These are phyloP conservation scores for Antrozous pallidus DNA, from an alignment of 2,797 vertebrate genomes.

Conservation along the genomic window DNA sequence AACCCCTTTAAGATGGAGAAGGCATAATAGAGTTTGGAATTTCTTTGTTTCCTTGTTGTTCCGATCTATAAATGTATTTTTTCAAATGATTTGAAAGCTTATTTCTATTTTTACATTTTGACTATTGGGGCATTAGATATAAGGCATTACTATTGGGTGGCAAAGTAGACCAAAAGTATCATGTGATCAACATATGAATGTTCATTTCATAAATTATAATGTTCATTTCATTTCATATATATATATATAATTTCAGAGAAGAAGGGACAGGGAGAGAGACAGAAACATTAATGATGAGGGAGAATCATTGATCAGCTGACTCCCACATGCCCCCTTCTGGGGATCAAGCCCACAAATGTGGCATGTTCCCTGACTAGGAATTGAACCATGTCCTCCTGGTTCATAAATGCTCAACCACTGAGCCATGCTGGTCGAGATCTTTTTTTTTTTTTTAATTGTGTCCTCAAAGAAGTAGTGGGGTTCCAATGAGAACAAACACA, in stretches of 20 bases:
- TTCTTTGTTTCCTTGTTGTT: not conserved
- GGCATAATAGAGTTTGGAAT: not conserved
- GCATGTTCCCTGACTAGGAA: no score
- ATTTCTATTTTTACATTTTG: not conserved
- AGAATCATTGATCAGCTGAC: no score
- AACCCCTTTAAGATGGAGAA: not conserved
- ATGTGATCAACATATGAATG: not conserved
- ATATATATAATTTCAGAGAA: no score
- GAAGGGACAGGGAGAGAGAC: no score
- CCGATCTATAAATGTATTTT: not conserved
- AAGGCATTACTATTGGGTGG: not conserved
- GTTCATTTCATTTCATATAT: not conserved
- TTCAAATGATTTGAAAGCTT: not conserved
- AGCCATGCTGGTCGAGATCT: not conserved
- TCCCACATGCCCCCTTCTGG: no score
- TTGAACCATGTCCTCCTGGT: no score
- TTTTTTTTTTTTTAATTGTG: not conserved
- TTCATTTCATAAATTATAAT: not conserved
- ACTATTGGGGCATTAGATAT: not conserved
- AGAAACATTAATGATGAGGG: no score
- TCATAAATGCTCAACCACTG: no score
- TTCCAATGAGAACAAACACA: not conserved
- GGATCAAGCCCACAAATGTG: no score
- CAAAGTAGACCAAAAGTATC: not conserved
- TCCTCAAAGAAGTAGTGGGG: not conserved